Evolutionary conservation across 2,888 invertebrate species (phyloP).

Genomic region (Formica aserva): DNA sequence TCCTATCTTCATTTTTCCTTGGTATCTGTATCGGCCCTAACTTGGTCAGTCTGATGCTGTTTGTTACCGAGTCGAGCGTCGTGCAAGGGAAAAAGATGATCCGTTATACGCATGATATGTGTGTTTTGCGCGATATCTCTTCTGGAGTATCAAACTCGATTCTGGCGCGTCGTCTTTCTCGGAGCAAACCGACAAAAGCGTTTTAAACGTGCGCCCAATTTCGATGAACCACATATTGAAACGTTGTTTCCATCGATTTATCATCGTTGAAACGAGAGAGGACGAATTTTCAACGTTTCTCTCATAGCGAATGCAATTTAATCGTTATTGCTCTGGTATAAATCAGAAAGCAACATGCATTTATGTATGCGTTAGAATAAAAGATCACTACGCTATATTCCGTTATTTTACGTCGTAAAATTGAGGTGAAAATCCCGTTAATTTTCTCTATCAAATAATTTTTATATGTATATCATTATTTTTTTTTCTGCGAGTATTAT

Average conservation of each 20-base stretch:
- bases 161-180: slow-evolving; percentile 31
- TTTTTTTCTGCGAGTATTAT: slow-evolving; percentile 27
- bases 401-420: slow-evolving; percentile 3
- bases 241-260: not conserved
- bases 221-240: not conserved
- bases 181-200: not conserved
- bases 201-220: not conserved
- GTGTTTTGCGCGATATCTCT: slow-evolving; percentile 44
- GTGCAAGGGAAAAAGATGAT: slow-evolving; percentile 22
- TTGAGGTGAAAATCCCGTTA: slow-evolving; percentile 38
- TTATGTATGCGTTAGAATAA: not conserved
- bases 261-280: not conserved
- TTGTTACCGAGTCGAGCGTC: slow-evolving; percentile 9
- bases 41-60: not conserved
- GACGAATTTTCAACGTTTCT: not conserved
- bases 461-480: slow-evolving; percentile 17
- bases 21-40: not conserved
- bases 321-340: slow-evolving; percentile 3
- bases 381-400: not conserved
- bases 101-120: slow-evolving; percentile 43
- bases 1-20: not conserved
- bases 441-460: slow-evolving; percentile 20
- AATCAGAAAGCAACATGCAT: not conserved
- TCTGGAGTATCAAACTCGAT: slow-evolving; percentile 42
- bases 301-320: not conserved